Evolutionary conservation across 1,140 invertebrate genomes (phyloP), one percentile per base, ranked within the genome.

Genomic region (Drosophila trapezifrons): DNA sequence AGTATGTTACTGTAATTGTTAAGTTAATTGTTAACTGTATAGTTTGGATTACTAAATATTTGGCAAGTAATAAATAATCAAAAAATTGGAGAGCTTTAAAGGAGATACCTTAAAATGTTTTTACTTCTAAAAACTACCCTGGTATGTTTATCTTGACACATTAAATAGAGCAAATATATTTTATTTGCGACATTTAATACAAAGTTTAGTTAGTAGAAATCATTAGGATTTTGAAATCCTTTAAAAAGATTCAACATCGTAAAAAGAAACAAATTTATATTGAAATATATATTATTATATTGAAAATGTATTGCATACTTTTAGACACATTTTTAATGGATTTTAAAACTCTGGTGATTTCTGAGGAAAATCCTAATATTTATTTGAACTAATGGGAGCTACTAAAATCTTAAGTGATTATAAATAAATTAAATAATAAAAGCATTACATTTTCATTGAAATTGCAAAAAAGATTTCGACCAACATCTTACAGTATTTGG

Each of bases 1-100:
- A 82, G 78, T 86, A 87, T 76, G 40, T 59, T 73, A 69, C 45
- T 70, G 42, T 70, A 72, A 72, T 43, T 62, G 37, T 70, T 85
- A 86, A 86, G 81, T 83, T 66, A 66, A 66, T 29, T 69, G 65
- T 70, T 67, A 62, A 70, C 22, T 70, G 62, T 71, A 71, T 47
- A 69, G 25, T 70, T 70, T 38, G 42, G 49, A 25, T 46, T 57
- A 46, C 8, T 43, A 42, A 37, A 42, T 45, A 35, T 32, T 32
- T 35, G 40, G 15, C 27, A 54, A 63, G 20, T 17, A 20, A 13
- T 7, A 46, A 4, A 51, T 12, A 20, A 8, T 2, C 12, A 20
- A 17, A 2, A 32, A 47, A n/a, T 9, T 4, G 17, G 9, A 35
- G 17, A 52, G 29, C 17, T 35, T 52, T n/a, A n/a, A 35, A 20